Conservation (phyloP, 2,797 vertebrate genomes). For the Ficedula albicollis region DNA sequence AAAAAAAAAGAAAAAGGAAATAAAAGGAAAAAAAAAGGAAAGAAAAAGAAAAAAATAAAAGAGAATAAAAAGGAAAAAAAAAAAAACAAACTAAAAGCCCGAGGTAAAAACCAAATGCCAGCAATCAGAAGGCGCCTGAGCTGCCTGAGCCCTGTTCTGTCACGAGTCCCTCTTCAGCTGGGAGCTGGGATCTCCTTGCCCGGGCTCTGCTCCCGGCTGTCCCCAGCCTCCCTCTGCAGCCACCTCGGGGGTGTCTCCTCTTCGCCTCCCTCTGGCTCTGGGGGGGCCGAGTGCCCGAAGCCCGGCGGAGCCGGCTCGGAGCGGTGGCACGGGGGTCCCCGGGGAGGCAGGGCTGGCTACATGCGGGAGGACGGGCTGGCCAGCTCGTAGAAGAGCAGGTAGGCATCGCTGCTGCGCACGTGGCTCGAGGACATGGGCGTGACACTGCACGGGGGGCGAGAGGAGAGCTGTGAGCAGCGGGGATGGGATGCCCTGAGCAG, state of each 20-base stretch:
- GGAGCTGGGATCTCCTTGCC: not conserved
- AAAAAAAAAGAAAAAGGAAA: not conserved
- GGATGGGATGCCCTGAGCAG: not conserved
- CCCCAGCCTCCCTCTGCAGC: not conserved
- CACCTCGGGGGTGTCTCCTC: not conserved
- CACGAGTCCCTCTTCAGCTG: not conserved
- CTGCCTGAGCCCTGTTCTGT: slow-evolving; percentile 9
- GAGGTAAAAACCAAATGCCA: not conserved
- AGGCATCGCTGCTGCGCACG: slow-evolving; percentile 92
- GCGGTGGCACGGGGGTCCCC: not conserved
- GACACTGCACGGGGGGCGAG: slow-evolving; percentile 77
- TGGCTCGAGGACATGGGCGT: slow-evolving; percentile 92
- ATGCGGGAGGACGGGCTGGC: slow-evolving; percentile 82
- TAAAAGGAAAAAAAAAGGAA: no score
- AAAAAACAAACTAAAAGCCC: not conserved
- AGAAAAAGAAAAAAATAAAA: not conserved
- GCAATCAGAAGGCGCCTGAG: not conserved
- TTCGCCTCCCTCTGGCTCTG: not conserved
- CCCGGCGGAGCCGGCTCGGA: not conserved
- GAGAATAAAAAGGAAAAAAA: not conserved
- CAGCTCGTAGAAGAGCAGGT: slow-evolving; percentile 95
- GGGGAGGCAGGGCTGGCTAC: slow-evolving; percentile 70
- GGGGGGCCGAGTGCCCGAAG: not conserved
- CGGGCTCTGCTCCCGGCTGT: not conserved
- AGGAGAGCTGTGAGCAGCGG: not conserved